Percentiles rank a stretch among this genome's conserved stretches.
phyloP scores from a whole-genome alignment of 2,797 vertebrate species.

The Hemibagrus guttatus region DNA sequence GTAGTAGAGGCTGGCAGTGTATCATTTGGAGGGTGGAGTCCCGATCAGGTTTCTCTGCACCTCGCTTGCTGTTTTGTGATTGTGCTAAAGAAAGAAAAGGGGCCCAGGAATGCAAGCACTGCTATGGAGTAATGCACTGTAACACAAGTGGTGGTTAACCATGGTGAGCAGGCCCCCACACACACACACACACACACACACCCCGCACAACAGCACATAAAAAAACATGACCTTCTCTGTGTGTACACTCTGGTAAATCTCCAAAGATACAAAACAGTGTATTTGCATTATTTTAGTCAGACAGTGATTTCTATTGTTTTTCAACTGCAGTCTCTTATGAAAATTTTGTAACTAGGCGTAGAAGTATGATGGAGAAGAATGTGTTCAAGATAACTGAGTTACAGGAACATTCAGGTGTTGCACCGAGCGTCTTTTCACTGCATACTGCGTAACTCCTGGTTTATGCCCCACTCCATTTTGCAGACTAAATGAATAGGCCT shows the following conservation, averaged over 20 bases:
- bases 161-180: slow-evolving; percentile 50
- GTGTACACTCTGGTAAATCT: background rate
- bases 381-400: slow-evolving; percentile 57
- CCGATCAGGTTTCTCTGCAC: slow-evolving; percentile 75
- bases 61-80: slow-evolving; percentile 70
- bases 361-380: slow-evolving; percentile 9
- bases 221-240: background rate
- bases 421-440: slow-evolving; percentile 52
- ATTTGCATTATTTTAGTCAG: background rate
- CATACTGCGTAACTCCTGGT: slow-evolving; percentile 57
- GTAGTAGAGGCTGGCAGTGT: slow-evolving; percentile 72
- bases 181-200: slow-evolving; percentile 40
- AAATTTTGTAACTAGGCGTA: background rate
- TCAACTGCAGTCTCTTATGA: background rate
- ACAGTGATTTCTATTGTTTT: background rate
- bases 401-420: slow-evolving; percentile 65
- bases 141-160: slow-evolving; percentile 82
- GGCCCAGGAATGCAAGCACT: slow-evolving; percentile 57
- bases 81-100: slow-evolving; percentile 59
- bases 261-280: background rate
- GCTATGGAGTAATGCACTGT: slow-evolving; percentile 75
- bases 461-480: slow-evolving; percentile 46
- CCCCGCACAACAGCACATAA: background rate
- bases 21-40: slow-evolving; percentile 80
- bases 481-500: slow-evolving; percentile 71